Conservation (phyloP, 2,797 vertebrate species). For the Pangasius krempfi region DNA sequence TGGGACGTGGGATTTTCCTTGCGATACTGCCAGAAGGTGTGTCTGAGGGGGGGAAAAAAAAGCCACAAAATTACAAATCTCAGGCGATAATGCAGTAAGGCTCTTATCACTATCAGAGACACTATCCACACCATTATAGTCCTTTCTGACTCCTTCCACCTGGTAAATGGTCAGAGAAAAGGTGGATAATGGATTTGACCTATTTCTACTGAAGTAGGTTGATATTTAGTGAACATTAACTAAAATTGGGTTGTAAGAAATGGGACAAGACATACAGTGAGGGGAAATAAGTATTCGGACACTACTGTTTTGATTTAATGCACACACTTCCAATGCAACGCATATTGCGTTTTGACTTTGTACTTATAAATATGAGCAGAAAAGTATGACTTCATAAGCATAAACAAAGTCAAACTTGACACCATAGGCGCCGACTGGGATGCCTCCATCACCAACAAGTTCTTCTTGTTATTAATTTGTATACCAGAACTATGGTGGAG, state of each 20-base stretch:
- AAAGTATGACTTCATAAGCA: background rate
- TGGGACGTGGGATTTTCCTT: conserved; percentile 87
- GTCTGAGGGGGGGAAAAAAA: conserved; percentile 69
- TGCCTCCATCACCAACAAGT: background rate
- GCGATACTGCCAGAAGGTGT: conserved; percentile 97
- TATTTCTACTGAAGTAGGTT: background rate
- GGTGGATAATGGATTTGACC: background rate
- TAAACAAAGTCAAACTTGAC: background rate
- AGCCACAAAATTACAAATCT: background rate
- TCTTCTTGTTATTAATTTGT: background rate
- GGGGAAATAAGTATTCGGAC: background rate
- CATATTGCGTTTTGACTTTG: background rate
- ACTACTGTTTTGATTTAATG: background rate
- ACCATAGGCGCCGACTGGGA: background rate
- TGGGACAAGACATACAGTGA: background rate
- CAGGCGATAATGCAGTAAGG: background rate
- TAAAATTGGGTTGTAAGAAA: background rate
- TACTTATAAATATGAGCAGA: background rate
- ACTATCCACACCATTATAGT: background rate
- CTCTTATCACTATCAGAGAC: background rate
- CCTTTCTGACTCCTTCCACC: background rate
- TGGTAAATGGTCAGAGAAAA: background rate
- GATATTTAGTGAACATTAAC: background rate
- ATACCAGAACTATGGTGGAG: background rate
- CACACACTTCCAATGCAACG: background rate